Percentiles rank a stretch among this genome's conserved stretches.
Evolutionary conservation across 37 sponge, comb jelly and placozoan genomes (phyloP).

Genomic region (Halisarca cf. caerulea): DNA sequence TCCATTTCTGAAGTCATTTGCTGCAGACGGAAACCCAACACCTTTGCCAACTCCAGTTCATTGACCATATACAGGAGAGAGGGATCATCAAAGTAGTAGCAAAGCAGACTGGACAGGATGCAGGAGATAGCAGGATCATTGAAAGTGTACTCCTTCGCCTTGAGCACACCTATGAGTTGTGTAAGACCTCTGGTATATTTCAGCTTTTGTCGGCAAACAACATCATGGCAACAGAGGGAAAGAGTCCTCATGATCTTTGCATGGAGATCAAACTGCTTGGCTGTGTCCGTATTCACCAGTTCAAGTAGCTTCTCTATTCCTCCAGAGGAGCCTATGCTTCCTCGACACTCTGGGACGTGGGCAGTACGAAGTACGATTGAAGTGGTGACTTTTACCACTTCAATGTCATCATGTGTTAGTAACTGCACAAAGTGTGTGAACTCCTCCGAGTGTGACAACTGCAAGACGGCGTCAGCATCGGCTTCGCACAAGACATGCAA

Average conservation of each 20-base stretch:
- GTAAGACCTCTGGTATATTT: background rate
- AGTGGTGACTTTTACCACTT: background rate
- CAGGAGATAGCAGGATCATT: background rate
- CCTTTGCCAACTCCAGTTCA: background rate
- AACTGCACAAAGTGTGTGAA: background rate
- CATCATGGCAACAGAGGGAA: constrained; percentile 7
- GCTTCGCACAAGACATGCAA: background rate
- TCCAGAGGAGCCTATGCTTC: background rate
- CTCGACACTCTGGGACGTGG: background rate
- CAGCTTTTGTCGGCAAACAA: background rate
- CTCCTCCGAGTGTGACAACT: background rate
- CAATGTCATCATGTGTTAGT: background rate
- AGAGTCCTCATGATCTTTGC: background rate
- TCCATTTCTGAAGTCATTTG: background rate
- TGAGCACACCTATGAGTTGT: background rate
- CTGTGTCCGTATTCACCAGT: background rate
- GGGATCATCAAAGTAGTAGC: constrained; percentile 1
- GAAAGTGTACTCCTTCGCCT: background rate
- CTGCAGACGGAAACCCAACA: background rate
- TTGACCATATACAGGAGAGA: background rate
- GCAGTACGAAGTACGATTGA: background rate
- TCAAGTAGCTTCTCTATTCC: background rate
- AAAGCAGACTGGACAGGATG: background rate
- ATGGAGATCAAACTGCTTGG: background rate
- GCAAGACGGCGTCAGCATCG: background rate